phyloP scores from a whole-genome alignment of 2,797 vertebrate species.

The Chiroxiphia lanceolata region DNA sequence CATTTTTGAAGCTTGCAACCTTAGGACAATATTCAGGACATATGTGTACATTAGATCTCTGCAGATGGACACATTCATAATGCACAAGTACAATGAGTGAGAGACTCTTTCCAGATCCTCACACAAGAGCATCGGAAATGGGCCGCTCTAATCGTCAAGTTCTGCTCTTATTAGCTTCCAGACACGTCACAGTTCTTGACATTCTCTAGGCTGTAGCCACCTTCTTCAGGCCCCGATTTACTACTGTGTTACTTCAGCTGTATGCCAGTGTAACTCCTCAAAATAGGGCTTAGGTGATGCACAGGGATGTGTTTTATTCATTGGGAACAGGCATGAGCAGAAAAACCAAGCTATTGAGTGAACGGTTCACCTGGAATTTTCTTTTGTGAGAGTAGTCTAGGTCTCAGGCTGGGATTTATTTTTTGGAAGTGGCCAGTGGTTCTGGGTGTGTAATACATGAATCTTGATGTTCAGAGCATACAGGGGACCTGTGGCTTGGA shows the following conservation, averaged over 20 bases:
- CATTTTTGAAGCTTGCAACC: conserved; percentile 70
- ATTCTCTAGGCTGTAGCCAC: conserved; percentile 54
- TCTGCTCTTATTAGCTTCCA: conserved; percentile 63
- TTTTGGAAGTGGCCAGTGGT: conserved; percentile 46
- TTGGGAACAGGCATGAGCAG: conserved; percentile 62
- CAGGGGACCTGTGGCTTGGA: conserved; percentile 2
- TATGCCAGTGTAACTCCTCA: conserved; percentile 64
- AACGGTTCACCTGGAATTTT: conserved; percentile 38
- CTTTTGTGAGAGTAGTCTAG: conserved; percentile 41
- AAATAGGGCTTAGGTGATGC: conserved; percentile 55
- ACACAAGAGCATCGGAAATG: conserved; percentile 68
- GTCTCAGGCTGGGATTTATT: conserved; percentile 36
- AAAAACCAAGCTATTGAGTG: conserved; percentile 50
- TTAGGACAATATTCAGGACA: conserved; percentile 71
- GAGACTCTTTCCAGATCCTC: conserved; percentile 70
- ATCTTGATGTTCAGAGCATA: conserved; percentile 16
- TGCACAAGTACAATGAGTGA: conserved; percentile 70
- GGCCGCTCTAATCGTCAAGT: conserved; percentile 63
- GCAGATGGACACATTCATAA: conserved; percentile 72
- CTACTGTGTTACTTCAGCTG: conserved; percentile 65
- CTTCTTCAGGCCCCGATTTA: conserved; percentile 51
- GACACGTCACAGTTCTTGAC: conserved; percentile 63
- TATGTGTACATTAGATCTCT: conserved; percentile 71
- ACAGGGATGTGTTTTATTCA: conserved; percentile 51
- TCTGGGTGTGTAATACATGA: conserved; percentile 22